A percentile compares a stretch with the other conserved stretches of the same genome.
Evolutionary conservation across 1,140 invertebrate species (phyloP).

Genomic region (Dreissena polymorpha): DNA sequence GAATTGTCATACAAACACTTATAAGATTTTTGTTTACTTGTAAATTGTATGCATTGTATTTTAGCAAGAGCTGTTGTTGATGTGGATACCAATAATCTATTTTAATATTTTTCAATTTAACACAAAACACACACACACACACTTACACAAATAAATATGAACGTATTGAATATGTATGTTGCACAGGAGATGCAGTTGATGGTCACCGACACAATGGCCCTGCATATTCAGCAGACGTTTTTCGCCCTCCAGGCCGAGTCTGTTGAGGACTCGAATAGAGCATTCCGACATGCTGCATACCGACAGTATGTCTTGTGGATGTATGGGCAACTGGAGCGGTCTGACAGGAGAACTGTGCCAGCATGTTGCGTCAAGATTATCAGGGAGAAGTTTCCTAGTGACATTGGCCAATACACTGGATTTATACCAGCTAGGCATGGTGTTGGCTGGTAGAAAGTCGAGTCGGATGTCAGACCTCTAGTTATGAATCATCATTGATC

Average conservation of each 20-base stretch:
- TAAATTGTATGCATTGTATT: too few relatives aligned
- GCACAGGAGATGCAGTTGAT: slow-evolving; percentile 16
- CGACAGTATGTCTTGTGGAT: slow-evolving; percentile 27
- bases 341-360: slow-evolving; percentile 22
- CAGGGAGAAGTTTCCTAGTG: slow-evolving; percentile 8
- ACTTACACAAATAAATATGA: neutral
- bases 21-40: too few relatives aligned
- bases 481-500: too few relatives aligned
- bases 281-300: slow-evolving; percentile 22
- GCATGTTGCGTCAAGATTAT: slow-evolving; percentile 17
- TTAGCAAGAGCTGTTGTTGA: too few relatives aligned
- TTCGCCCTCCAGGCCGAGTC: neutral
- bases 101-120: too few relatives aligned
- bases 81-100: too few relatives aligned
- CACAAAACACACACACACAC: neutral
- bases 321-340: neutral
- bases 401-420: neutral
- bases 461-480: neutral
- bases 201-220: neutral
- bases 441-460: slow-evolving; percentile 1
- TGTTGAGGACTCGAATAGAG: neutral
- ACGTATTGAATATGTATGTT: slow-evolving; percentile 1
- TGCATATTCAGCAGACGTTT: slow-evolving; percentile 9
- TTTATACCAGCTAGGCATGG: slow-evolving; percentile 11
- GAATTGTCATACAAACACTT: too few relatives aligned